Base-by-base conservation (phyloP, 2,797 vertebrate species). In the Acestrorhynchus altus region DNA sequence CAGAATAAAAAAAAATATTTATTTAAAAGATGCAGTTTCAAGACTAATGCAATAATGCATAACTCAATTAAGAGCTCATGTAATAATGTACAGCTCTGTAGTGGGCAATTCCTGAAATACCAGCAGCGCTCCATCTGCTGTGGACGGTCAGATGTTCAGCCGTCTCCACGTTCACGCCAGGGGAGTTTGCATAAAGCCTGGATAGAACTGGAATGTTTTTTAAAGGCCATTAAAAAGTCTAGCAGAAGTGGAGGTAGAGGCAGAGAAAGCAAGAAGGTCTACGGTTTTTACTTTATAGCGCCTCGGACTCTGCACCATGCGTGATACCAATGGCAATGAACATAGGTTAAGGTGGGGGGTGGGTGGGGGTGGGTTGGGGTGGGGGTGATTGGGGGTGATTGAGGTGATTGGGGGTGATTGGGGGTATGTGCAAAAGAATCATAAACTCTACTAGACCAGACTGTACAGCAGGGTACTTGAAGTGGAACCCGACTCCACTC, bases 1-100 rank as follows among this genome's bases (percentile, higher is more conserved):
- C 98, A 98, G 96, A 98, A 98, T 97, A 98, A 98, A 83, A 76
- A 98, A 98, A 83, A 76, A 94, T 99, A 99, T 99, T 99, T 99
- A 99, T 99, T 99, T 98, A 96, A 96, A 94, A 47, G 88, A 31
- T 31, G 47, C 16, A 74, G 56, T 82, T 81, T 82, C 4, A 9
- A 40, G 72, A 51, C 61, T 75, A 77, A 63, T 73, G 67, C 64
- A 76, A 60, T 61, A 31, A 54, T 24, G 44, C 44, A 18, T 46
- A 72, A 63, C 51, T 2, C 8, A 66, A 24, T 40, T 20, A 61
- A 47, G 60, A 31, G 20, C 59, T 69, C 8, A 80, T 73, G 8
- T 54, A 0, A 47, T 28, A 59, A 59, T 79, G 6, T 35, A 35
- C 31, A 35, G 31, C 68, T 13, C 42, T 72, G 40, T 12, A 8